Evolutionary conservation across 2,797 vertebrate species (phyloP).

Genomic region (Phylloscopus collybita): DNA sequence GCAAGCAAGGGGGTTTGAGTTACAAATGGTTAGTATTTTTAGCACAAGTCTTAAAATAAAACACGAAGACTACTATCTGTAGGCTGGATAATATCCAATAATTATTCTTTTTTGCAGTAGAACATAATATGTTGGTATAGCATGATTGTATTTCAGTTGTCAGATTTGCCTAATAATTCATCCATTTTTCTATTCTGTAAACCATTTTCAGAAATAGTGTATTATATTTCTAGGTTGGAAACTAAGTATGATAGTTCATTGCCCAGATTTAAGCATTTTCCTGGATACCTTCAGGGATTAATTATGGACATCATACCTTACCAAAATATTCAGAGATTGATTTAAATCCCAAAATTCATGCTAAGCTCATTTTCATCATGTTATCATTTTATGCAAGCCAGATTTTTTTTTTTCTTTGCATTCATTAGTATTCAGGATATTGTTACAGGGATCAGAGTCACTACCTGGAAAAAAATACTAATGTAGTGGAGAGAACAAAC

Average conservation of each 20-base stretch:
- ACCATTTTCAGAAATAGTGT: not conserved
- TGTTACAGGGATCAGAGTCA: not conserved
- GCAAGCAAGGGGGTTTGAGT: not conserved
- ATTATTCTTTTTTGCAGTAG: not conserved
- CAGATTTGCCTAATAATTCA: not conserved
- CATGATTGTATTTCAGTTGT: not conserved
- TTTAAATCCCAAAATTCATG: constrained; percentile 40
- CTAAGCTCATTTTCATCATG: not conserved
- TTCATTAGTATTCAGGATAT: not conserved
- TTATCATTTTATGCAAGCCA: not conserved
- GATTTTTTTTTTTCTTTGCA: not conserved
- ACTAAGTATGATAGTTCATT: not conserved
- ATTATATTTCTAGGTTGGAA: not conserved
- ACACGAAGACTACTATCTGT: not conserved
- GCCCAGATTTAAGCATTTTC: constrained; percentile 29
- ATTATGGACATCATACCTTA: constrained; percentile 49
- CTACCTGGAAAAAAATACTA: not conserved
- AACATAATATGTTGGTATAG: not conserved
- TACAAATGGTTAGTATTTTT: not conserved
- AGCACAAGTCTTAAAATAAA: not conserved
- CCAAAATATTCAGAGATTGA: constrained; percentile 45
- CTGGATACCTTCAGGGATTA: constrained; percentile 41
- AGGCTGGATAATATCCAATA: not conserved
- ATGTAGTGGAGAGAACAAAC: not conserved
- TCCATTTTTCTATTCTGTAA: not conserved